Evolutionary conservation across 2,888 invertebrate species (phyloP).

Genomic region (Aproaerema taeniolella): DNA sequence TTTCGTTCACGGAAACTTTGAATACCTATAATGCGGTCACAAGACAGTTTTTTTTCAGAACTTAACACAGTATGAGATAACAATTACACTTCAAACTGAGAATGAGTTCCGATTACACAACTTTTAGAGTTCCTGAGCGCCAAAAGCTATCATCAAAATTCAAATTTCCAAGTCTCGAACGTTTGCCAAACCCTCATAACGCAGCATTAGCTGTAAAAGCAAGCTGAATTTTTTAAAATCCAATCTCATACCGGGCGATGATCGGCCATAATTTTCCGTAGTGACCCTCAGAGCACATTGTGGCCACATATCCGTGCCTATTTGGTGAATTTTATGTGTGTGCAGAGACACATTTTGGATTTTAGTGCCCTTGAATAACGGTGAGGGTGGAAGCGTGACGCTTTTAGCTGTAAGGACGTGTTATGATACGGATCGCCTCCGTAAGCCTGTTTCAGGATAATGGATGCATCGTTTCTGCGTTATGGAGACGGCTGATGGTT

Average conservation of each 20-base stretch:
- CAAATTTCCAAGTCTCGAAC: no score
- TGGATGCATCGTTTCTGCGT: no score
- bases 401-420: background rate
- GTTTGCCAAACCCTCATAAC: no score
- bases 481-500: no score
- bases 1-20: no score
- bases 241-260: slow-evolving; percentile 7
- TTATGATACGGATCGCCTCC: background rate
- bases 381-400: background rate
- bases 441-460: background rate
- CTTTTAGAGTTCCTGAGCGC: no score
- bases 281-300: slow-evolving; percentile 9
- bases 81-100: no score
- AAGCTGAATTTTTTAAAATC: slow-evolving; percentile 9
- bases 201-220: slow-evolving; percentile 4
- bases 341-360: slow-evolving; percentile 6
- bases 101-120: no score
- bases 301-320: slow-evolving; percentile 3
- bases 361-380: slow-evolving; percentile 4
- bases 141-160: no score
- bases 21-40: no score
- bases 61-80: no score
- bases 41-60: no score
- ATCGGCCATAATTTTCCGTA: slow-evolving; percentile 6
- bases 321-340: slow-evolving; percentile 4